phyloP scores from a whole-genome alignment of 1,140 invertebrate species.

The Drosophila aff. region DNA sequence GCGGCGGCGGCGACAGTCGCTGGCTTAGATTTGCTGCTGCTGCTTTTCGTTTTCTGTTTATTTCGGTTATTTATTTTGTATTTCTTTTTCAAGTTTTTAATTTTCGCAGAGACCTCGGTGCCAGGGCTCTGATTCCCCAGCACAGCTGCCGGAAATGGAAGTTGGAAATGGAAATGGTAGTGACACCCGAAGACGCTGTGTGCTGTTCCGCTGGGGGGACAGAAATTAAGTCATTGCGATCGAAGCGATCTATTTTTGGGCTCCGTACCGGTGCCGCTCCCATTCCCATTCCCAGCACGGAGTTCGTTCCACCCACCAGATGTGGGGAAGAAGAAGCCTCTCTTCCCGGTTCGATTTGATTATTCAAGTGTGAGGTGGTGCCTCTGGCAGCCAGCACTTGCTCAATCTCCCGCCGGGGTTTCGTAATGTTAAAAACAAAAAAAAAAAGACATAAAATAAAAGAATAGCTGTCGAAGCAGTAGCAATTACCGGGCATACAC shows the following conservation, averaged over 20 bases:
- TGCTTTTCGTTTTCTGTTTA: conserved; percentile 4
- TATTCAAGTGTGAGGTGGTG: conserved; percentile 26
- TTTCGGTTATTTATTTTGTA: neutral
- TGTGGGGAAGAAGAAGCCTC: neutral
- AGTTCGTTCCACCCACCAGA: conserved; percentile 27
- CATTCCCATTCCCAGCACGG: neutral
- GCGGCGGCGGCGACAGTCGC: conserved; percentile 21
- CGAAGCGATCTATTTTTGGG: conserved; percentile 29
- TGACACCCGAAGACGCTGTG: conserved; percentile 3
- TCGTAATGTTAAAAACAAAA: conserved; percentile 27
- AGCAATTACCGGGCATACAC: conserved; percentile 34
- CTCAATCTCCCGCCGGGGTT: conserved; percentile 18
- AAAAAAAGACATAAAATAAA: neutral
- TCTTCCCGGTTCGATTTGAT: conserved; percentile 18
- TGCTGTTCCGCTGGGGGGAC: neutral
- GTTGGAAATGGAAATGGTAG: neutral
- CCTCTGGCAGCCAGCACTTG: conserved; percentile 3
- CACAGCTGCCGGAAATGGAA: conserved; percentile 43
- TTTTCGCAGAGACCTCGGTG: conserved; percentile 11
- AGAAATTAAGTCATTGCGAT: conserved; percentile 40
- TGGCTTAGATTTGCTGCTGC: conserved; percentile 30
- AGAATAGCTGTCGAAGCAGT: conserved; percentile 4
- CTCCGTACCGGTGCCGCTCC: neutral
- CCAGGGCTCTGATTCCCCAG: conserved; percentile 19
- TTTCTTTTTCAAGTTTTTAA: neutral